A percentile compares a stretch with the other conserved stretches of the same genome.
These are phyloP conservation scores for Artibeus lituratus DNA, from an alignment of 2,797 vertebrate species.

Conservation along the genomic window DNA sequence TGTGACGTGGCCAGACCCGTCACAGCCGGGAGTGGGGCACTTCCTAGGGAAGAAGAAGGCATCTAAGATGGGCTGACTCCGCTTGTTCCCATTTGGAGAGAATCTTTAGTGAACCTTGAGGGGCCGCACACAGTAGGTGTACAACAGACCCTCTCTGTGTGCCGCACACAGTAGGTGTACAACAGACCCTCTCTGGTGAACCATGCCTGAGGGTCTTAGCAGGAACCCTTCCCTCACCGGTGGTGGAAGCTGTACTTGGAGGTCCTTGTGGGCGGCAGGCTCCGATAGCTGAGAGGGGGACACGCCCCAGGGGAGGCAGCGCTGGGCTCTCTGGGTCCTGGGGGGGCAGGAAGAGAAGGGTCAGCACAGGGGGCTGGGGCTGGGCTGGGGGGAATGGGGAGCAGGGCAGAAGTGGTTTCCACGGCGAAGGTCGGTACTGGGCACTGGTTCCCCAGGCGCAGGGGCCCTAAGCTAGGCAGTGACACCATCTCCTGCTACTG, in stretches of 20 bases:
- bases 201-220: not conserved
- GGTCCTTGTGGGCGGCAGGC: conserved; percentile 88
- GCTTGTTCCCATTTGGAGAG: not conserved
- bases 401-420: not conserved
- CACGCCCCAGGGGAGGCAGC: conserved; percentile 85
- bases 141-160: not conserved
- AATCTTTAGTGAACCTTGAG: not conserved
- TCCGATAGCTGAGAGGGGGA: conserved; percentile 89
- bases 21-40: conserved; percentile 98
- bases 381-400: too few relatives aligned
- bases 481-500: not conserved
- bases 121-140: not conserved
- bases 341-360: conserved; percentile 7
- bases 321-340: conserved; percentile 89
- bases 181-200: not conserved
- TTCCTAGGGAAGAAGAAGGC: conserved; percentile 86
- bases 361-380: not conserved
- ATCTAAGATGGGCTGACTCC: not conserved
- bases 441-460: not conserved
- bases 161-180: not conserved
- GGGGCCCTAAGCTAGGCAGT: not conserved
- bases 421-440: not conserved
- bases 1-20: conserved; percentile 96
- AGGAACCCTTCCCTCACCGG: conserved; percentile 84
- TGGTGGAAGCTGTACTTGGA: conserved; percentile 98